These are phyloP conservation scores for Leptinotarsa peninsularis DNA, from an alignment of 2,888 invertebrate species.

Conservation along the genomic window DNA sequence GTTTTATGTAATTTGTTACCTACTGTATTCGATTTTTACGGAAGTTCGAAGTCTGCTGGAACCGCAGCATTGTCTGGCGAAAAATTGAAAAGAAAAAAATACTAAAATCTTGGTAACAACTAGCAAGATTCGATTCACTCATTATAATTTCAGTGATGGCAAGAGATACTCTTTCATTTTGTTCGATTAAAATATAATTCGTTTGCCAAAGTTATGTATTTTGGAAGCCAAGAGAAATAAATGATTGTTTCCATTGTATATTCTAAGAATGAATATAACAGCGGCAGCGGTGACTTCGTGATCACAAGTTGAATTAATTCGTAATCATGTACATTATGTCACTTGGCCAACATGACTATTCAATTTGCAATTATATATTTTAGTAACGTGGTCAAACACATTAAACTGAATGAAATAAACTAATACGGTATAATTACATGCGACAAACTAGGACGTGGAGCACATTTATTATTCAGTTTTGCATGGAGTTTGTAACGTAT, in stretches of 20 bases:
- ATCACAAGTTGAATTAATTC: conserved; percentile 5
- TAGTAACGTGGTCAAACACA: conserved; percentile 14
- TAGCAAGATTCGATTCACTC: no score
- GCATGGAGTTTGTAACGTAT: conserved; percentile 9
- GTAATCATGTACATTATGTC: conserved; percentile 3
- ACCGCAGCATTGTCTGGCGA: no score
- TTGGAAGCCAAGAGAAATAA: no score
- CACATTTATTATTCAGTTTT: conserved; percentile 14
- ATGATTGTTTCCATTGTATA: background rate
- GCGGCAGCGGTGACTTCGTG: background rate
- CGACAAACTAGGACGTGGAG: conserved; percentile 7
- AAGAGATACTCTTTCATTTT: no score
- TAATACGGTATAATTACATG: conserved; percentile 20
- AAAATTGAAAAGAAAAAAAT: no score
- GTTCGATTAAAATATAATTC: no score
- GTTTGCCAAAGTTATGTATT: no score
- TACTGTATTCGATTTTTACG: no score
- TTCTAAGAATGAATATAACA: background rate
- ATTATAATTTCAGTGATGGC: no score
- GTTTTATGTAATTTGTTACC: no score
- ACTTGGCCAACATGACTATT: conserved; percentile 10
- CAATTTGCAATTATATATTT: conserved; percentile 18
- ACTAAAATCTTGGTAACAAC: no score
- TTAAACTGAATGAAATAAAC: conserved; percentile 8
- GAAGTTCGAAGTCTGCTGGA: no score